Percentiles rank a stretch among this genome's conserved stretches.
These are phyloP conservation scores for Agriopis aurantiaria DNA, from an alignment of 2,888 invertebrate species.

Conservation along the genomic window DNA sequence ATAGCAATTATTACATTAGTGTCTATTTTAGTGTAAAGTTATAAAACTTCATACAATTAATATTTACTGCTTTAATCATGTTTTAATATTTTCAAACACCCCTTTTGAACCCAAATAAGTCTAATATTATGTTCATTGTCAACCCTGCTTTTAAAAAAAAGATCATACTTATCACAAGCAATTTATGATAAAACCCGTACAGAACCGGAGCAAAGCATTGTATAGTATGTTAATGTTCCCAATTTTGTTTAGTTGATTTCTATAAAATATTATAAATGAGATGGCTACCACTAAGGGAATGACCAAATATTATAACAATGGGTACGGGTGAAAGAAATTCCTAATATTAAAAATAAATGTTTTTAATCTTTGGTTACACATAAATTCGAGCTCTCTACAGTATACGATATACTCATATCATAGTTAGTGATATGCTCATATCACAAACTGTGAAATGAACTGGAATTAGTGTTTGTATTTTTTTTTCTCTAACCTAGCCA, in stretches of 20 bases:
- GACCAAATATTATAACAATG: conserved; percentile 79
- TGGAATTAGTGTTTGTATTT: too few species aligned
- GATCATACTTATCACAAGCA: conserved; percentile 73
- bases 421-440: too few species aligned
- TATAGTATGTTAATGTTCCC: conserved; percentile 80
- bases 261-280: conserved; percentile 86
- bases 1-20: too few species aligned
- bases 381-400: too few species aligned
- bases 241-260: conserved; percentile 85
- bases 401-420: too few species aligned
- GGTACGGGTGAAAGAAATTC: conserved; percentile 62
- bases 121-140: conserved; percentile 44
- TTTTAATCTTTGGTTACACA: too few species aligned
- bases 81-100: conserved; percentile 29
- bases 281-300: conserved; percentile 85
- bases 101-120: conserved; percentile 33
- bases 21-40: too few species aligned
- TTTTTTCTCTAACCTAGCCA: too few species aligned
- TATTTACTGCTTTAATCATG: too few species aligned
- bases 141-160: conserved; percentile 44
- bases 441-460: too few species aligned
- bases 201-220: conserved; percentile 76
- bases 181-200: conserved; percentile 74
- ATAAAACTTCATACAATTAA: too few species aligned
- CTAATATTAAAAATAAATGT: not conserved